Base-by-base conservation (phyloP, 2,888 invertebrate species). In the Xanthia icteritia region DNA sequence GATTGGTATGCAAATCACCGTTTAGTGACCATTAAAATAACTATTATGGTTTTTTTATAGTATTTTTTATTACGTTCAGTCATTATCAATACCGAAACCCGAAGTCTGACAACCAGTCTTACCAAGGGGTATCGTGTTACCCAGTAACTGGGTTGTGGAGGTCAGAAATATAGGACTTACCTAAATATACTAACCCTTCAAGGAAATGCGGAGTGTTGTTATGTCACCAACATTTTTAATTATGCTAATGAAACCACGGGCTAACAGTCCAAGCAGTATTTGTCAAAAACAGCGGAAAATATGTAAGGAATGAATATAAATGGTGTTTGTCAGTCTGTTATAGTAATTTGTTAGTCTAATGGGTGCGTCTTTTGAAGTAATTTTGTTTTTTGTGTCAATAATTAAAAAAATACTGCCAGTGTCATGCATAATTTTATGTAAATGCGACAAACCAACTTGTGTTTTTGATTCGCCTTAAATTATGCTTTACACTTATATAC, bases 1-100 rank as follows among this genome's bases (percentile, higher is more conserved):
- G 88, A 92, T 93, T 92, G 88, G 87, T 89, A 93, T 93, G 92
- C 88, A 85, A 92, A 92, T 84, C 65, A 79, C 65, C 80, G 72
- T 88, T 87, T 84, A 86, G 67, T 69, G 58, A 51, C n/a, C 58
- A 86, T 91, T 91, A 87, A 81, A 85, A 88, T 91, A 86, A 76
- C 70, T 83, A 85, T 84, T 74, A 75, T 65, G 66, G 1, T 9
- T 31, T 76, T 70, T 75, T 75, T 60, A 45, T 77, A 73, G 45
- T 60, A 48, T 58, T 76, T 75, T 65, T 27, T 68, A 11, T 58
- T 39, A 69, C 17, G n/a, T 63, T 72, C 71, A 45, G 45, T 45
- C 42, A 75, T 70, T 68, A 70, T 56, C 0, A 23, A 51, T 51
- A 23, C 23, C 51, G 51, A 23, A 23, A 3, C 51, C 23, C 9